These are phyloP conservation scores for Anadara kagoshimensis DNA, from an alignment of 1,140 invertebrate genomes.

Conservation along the genomic window DNA sequence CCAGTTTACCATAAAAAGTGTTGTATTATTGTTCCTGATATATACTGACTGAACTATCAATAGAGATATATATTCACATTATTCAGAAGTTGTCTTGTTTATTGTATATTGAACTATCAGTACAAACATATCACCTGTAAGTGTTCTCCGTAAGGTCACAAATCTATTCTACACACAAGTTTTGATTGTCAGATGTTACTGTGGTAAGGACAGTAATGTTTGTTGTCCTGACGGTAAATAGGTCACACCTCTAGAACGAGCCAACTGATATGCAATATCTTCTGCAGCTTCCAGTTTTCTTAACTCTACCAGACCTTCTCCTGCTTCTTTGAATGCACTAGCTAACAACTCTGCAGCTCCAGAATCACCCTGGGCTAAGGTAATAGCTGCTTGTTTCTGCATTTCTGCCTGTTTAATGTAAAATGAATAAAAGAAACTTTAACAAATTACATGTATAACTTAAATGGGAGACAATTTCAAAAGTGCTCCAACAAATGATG, in stretches of 20 bases:
- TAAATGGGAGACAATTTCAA: too few species aligned
- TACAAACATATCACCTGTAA: too few species aligned
- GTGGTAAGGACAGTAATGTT: slow-evolving; percentile 91
- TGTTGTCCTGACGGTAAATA: slow-evolving; percentile 96
- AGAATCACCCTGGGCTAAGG: slow-evolving; percentile 97
- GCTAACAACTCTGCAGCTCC: slow-evolving; percentile 90
- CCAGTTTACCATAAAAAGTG: too few species aligned
- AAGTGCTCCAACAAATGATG: too few species aligned
- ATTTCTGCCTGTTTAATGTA: slow-evolving; percentile 95
- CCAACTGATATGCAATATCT: slow-evolving; percentile 97
- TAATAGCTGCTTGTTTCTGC: slow-evolving; percentile 95
- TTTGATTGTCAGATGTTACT: slow-evolving; percentile 23
- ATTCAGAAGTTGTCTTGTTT: too few species aligned
- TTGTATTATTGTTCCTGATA: too few species aligned
- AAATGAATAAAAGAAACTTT: not conserved
- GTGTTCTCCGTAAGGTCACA: too few species aligned
- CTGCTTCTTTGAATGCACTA: slow-evolving; percentile 85
- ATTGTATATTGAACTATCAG: too few species aligned
- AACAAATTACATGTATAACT: too few species aligned
- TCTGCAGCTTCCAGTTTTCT: slow-evolving; percentile 99
- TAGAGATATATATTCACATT: too few species aligned
- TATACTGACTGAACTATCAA: too few species aligned
- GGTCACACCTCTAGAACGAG: slow-evolving; percentile 93
- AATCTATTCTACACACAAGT: too few species aligned
- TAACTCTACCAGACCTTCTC: slow-evolving; percentile 91